These are phyloP conservation scores for Galagoides demidoff DNA, from an alignment of 2,797 vertebrate genomes.

Conservation along the genomic window DNA sequence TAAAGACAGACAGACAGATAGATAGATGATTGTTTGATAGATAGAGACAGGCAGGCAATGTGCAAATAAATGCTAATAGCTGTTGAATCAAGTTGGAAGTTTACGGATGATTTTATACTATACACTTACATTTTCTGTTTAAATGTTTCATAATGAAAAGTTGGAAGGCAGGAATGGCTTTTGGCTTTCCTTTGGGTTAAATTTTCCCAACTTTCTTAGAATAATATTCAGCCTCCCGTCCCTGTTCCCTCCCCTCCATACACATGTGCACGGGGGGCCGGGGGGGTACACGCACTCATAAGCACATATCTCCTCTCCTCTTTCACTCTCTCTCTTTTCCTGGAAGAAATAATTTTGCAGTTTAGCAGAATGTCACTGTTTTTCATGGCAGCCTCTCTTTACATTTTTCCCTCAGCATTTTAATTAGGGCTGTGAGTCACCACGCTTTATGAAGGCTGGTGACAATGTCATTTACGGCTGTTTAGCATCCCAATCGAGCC, in stretches of 20 bases:
- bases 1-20: neutral
- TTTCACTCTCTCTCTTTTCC: constrained; percentile 21
- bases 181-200: neutral
- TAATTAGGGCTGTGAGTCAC: constrained; percentile 80
- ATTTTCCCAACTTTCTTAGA: neutral
- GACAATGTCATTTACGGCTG: constrained; percentile 78
- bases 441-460: constrained; percentile 57
- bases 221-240: neutral
- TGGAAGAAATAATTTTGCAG: constrained; percentile 65
- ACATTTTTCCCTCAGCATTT: constrained; percentile 72
- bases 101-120: neutral
- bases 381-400: constrained; percentile 66
- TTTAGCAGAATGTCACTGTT: constrained; percentile 67
- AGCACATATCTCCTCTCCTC: neutral
- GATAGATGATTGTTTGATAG: neutral
- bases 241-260: fast-evolving
- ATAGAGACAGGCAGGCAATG: neutral
- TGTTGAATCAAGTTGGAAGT: neutral
- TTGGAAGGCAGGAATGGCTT: neutral
- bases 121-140: neutral
- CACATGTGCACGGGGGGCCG: too few species aligned
- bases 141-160: constrained; percentile 32
- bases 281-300: neutral
- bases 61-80: neutral
- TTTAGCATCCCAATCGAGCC: constrained; percentile 70